These are phyloP conservation scores for Pectinophora gossypiella DNA, from an alignment of 1,140 invertebrate genomes.

Conservation along the genomic window DNA sequence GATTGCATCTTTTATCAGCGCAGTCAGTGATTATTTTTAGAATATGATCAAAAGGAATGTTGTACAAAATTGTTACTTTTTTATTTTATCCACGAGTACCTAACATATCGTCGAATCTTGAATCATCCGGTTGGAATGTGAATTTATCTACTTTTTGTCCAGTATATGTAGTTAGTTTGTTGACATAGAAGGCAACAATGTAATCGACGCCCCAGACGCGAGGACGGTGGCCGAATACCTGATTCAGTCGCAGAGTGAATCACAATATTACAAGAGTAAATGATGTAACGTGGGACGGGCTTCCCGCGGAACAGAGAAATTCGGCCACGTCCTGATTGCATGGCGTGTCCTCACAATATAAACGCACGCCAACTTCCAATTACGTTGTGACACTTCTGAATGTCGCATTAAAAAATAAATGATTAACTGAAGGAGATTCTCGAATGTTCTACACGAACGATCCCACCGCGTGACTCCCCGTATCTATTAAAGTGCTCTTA, in stretches of 20 bases:
- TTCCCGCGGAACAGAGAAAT: conserved; percentile 29
- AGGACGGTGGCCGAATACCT: background rate
- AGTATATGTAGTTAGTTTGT: background rate
- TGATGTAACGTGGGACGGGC: conserved; percentile 34
- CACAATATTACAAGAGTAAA: conserved; percentile 24
- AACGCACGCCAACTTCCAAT: conserved; percentile 16
- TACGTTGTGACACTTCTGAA: conserved; percentile 7
- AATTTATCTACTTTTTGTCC: background rate
- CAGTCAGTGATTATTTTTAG: background rate
- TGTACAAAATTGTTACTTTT: conserved; percentile 7
- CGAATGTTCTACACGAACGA: background rate
- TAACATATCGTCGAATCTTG: background rate
- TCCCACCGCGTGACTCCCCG: background rate
- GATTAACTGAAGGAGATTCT: background rate
- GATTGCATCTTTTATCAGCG: conserved; percentile 38
- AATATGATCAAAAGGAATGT: conserved; percentile 23
- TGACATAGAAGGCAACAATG: background rate
- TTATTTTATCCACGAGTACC: background rate
- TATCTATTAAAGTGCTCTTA: background rate
- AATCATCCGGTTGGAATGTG: background rate
- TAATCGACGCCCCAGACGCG: background rate
- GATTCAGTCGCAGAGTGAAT: conserved; percentile 33
- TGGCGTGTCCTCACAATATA: background rate
- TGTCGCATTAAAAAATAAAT: background rate
- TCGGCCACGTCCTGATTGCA: conserved; percentile 24